Evolutionary conservation across 1,140 invertebrate genomes (phyloP), one percentile per base, ranked within the genome.

Genomic region (Psilanteris sp.): DNA sequence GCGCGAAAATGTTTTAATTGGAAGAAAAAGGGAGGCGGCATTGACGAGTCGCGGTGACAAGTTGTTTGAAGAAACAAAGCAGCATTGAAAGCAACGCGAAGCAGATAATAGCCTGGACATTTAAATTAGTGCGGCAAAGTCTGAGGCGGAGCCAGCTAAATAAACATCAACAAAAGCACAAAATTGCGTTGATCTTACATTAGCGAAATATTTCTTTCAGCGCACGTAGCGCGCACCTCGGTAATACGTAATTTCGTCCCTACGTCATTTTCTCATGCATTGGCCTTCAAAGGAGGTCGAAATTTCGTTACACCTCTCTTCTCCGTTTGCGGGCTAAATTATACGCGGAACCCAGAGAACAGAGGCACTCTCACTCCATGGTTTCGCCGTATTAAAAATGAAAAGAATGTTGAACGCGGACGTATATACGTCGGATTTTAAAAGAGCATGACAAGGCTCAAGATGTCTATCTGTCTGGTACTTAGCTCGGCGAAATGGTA

Each of bases 381-480:
- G 50, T 77, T 77, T 77, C 39, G 44, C 55, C 48, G 59, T 77
- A 79, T 79, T 79, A 80, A 84, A 82, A 81, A 78, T 74, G 79
- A 77, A 83, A 77, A 79, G 76, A 72, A 78, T 76, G 73, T 20
- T 59, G 62, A 76, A 72, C 57, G 59, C 20, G 46, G 66, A 57
- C 66, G 62, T 74, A 71, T 78, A 78, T 77, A 78, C 73, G 77
- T 77, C 66, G 80, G 80, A 85, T 86, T 85, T 85, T 85, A 83
- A 85, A 84, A 86, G 84, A 83, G 79, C 81, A 77, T 84, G 86
- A 87, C 85, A 83, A 84, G 83, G 68, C 84, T 84, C 74, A 81
- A 86, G 85, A 88, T 84, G 85, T 86, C 85, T 84, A 86, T 80
- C 83, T 80, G 85, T 82, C 85, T 83, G 78, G 81, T 83, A 82